Evolutionary conservation across 2,888 invertebrate species (phyloP), one percentile per base, ranked within the genome.

Genomic region (Tipula lateralis): DNA sequence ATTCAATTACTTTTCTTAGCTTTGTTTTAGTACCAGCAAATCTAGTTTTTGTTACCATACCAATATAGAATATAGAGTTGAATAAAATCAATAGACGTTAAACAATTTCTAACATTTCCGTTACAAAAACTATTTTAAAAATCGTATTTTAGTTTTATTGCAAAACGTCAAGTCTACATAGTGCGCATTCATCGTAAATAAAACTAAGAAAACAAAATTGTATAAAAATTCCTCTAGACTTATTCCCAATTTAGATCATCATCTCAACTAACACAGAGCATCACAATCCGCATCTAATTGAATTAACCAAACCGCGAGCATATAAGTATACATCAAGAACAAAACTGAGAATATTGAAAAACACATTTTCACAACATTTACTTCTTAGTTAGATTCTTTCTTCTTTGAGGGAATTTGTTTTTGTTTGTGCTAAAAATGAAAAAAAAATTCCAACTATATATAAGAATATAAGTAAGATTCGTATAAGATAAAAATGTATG

Each of bases 211-310:
- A 36, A 44, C n/a, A 44, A 44, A 44, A n/a, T n/a, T 24, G 3
- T 24, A 66, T n/a, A 66, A 66, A 66, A 66, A 66, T 66, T 66
- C 66, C 66, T 66, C 24, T 66, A 66, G 66, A 66, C 24, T 66
- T 66, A 66, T 66, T 66, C 66, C 24, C 66, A 66, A 66, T 66
- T 66, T 66, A 66, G 66, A 66, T 66, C 66, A 66, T 24, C 66
- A 66, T 66, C 66, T 66, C 24, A 66, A 66, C 66, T 66, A 12
- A 13, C 24, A 66, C 24, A 66, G 24, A 66, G 24, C 66, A 66
- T 66, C 66, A 24, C 66, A 66, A 66, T 66, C 66, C 66, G 66
- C 66, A 66, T 66, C 66, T 66, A 66, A 66, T 66, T 66, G 24
- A 66, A 66, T 66, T 66, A 66, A 66, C 66, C 24, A 66, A 66